phyloP scores from a whole-genome alignment of 2,888 invertebrate species.

The Dryococelus australis region DNA sequence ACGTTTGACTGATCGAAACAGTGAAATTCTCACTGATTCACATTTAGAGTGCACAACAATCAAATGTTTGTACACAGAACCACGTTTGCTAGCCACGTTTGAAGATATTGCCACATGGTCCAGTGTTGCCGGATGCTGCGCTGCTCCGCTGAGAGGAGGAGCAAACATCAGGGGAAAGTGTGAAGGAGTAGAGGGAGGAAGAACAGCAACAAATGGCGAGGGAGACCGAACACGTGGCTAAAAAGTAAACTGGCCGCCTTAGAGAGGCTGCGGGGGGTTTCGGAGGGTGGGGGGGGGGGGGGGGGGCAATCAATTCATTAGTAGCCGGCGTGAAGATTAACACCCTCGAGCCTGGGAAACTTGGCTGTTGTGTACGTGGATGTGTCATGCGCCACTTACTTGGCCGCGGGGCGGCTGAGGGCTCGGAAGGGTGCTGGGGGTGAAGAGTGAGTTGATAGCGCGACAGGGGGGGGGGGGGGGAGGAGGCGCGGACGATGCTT shows the following conservation, averaged over 20 bases:
- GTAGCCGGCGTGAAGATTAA: slow-evolving; percentile 35
- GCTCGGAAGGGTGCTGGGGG: too few relatives aligned
- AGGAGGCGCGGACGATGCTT: background rate
- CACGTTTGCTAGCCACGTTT: too few relatives aligned
- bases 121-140: too few relatives aligned
- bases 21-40: too few relatives aligned
- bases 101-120: too few relatives aligned
- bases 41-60: too few relatives aligned
- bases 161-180: background rate
- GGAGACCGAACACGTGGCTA: slow-evolving; percentile 40
- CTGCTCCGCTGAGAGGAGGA: too few relatives aligned
- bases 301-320: slow-evolving; percentile 44
- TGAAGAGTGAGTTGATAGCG: too few relatives aligned
- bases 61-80: too few relatives aligned
- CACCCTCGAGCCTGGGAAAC: slow-evolving; percentile 3
- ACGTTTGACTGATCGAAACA: too few relatives aligned
- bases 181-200: background rate
- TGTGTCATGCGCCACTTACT: background rate
- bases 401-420: too few relatives aligned
- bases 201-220: slow-evolving; percentile 18
- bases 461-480: background rate
- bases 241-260: slow-evolving; percentile 38
- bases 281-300: slow-evolving; percentile 21
- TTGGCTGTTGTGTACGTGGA: background rate
- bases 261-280: background rate